Evolutionary conservation across 2,888 invertebrate genomes (phyloP), one percentile per base, ranked within the genome.

Genomic region (Epinotia brunnichana): DNA sequence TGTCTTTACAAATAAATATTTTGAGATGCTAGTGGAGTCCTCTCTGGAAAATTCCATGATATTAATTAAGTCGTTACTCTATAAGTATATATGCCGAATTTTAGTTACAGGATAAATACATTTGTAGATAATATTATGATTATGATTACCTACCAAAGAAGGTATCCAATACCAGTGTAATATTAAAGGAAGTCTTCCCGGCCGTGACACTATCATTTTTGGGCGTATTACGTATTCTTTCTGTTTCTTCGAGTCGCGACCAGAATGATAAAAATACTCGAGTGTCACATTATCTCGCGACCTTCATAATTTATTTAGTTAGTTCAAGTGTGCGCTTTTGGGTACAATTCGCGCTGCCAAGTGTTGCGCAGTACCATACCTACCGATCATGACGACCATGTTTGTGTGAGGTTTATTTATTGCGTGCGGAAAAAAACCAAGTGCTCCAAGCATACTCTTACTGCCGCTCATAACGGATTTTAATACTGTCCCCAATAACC

Each of bases 371-470:
- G 69, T 68, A 51, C 62, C 62, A 59, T 59, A 21, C 69, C 76
- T 72, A 76, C 77, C 61, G 67, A 51, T 51, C 62, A 51, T 35
- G 60, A 41, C 53, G 61, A 56, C 44, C 56, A 62, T 73, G 76
- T 75, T 73, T 77, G 81, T 62, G 67, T 68, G 60, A 68, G 53
- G 39, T 53, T 69, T 17, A 60, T 79, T 75, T 71, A 76, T 75
- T 78, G 77, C 75, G 78, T 78, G 79, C 84, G 85, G 87, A 87
- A 87, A 87, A n/a, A 86, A 85, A 83, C 83, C 85, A 77, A 84
- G 82, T 82, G 79, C 80, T 76, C 79, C 77, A 82, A 82, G 76
- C 76, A 77, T 78, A 78, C 77, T 77, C 73, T 78, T 79, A 77
- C 80, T 80, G 80, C 81, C 82, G 80, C 77, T 80, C 79, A 80